Evolutionary conservation across 2,797 vertebrate species (phyloP).

Genomic region (Poeciliopsis paucimaculata): DNA sequence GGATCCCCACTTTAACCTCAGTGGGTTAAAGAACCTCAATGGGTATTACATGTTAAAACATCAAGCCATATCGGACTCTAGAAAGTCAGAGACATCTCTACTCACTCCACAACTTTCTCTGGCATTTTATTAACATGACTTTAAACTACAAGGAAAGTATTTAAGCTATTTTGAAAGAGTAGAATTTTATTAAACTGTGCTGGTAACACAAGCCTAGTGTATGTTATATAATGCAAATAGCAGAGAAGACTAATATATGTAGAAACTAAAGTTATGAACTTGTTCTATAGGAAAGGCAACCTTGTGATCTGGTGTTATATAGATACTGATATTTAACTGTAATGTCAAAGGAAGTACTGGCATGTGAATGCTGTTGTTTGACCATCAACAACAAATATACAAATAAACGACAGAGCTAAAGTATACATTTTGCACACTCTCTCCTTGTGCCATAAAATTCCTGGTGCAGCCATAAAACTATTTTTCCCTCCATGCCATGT

Average conservation of each 20-base stretch:
- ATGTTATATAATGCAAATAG: neutral
- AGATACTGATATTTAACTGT: neutral
- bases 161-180: neutral
- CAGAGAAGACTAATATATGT: neutral
- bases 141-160: neutral
- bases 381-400: neutral
- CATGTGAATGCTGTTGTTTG: neutral
- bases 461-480: slow-evolving; percentile 27
- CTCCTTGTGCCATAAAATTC: slow-evolving; percentile 23
- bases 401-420: slow-evolving; percentile 8
- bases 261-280: neutral
- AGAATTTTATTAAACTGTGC: neutral
- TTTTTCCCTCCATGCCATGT: slow-evolving; percentile 15
- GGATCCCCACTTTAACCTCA: too few relatives aligned
- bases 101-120: neutral
- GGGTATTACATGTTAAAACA: neutral
- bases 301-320: neutral
- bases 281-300: neutral
- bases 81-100: too few relatives aligned
- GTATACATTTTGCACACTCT: slow-evolving; percentile 24
- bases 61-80: neutral
- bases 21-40: neutral
- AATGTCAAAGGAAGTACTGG: neutral
- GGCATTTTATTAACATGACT: too few relatives aligned
- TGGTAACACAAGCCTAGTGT: neutral